Percentiles rank a stretch among this genome's conserved stretches.
phyloP scores from a whole-genome alignment of 2,113 vertebrate genomes.

The Peromyscus polionotus region DNA sequence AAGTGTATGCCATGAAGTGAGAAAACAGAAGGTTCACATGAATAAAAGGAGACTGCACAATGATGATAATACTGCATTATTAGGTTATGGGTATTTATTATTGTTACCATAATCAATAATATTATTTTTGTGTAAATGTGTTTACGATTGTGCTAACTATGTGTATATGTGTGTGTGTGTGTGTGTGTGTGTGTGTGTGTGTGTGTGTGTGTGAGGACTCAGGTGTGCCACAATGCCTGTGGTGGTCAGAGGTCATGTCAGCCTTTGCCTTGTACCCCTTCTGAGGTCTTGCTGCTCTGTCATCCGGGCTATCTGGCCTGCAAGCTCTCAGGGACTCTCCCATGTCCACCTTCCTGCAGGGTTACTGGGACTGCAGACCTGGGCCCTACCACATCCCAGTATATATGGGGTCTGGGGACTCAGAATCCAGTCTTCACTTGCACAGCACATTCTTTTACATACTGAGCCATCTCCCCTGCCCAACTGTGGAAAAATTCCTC shows the following conservation, averaged over 20 bases:
- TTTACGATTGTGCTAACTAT: neutral
- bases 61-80: neutral
- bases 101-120: neutral
- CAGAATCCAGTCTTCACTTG: neutral
- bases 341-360: neutral
- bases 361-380: neutral
- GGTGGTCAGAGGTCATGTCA: no score
- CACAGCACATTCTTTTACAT: neutral
- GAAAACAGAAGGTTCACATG: neutral
- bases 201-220: neutral
- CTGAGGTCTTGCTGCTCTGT: neutral
- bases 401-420: neutral
- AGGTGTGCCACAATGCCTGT: neutral
- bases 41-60: neutral
- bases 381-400: neutral
- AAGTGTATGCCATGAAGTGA: neutral
- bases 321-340: no score
- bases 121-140: neutral
- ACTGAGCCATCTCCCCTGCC: neutral
- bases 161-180: neutral
- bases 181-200: neutral
- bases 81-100: neutral
- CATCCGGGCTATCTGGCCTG: neutral
- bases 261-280: neutral
- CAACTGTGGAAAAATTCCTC: neutral